Base-by-base conservation (phyloP, 2,113 vertebrate species). In the Gambusia holbrooki region DNA sequence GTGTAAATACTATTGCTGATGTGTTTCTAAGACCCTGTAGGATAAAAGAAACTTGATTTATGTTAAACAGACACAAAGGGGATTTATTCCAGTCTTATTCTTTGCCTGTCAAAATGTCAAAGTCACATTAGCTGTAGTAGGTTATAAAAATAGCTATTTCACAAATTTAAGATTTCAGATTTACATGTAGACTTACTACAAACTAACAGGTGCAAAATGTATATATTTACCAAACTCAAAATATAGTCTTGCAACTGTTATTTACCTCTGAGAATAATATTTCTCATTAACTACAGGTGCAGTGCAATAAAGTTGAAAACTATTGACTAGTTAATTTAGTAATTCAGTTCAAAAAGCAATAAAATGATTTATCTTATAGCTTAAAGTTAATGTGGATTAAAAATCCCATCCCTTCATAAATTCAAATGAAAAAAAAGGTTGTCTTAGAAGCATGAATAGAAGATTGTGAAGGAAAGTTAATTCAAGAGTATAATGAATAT, bases 1-100 rank as follows among this genome's bases (percentile, higher is more conserved):
- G 86, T 76, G 81, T 73, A 86, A 92, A 91, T 84, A 84, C 78
- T 76, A 84, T 80, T 80, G 88, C 80, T 28, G 79, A 64, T 71
- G 48, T 72, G 45, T 75, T 78, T 84, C 71, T 80, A 73, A 84
- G 74, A 74, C 66, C 73, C 74, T 51, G 77, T 80, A 69, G 40
- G 75, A 79, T 75, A 84, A 76, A 67, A 84, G 76, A 68, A 71
- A 54, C 29, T 15, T 85, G 87, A 93, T 93, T 93, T 58, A 58
- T n/a, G 5, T 87, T 74, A 71, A 72, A 66, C 73, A 69, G 74
- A 86, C 75, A 84, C 76, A 25, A 62, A 74, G 71, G 70, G 88
- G 78, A 90, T 92, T 92, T 90, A 67, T 30, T 27, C 27, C 3
- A 0, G 79, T 87, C 79, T 82, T 73, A 85, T 86, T 84, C 81